Conservation (phyloP, 1,140 invertebrate species). For the Conus betulinus region DNA sequence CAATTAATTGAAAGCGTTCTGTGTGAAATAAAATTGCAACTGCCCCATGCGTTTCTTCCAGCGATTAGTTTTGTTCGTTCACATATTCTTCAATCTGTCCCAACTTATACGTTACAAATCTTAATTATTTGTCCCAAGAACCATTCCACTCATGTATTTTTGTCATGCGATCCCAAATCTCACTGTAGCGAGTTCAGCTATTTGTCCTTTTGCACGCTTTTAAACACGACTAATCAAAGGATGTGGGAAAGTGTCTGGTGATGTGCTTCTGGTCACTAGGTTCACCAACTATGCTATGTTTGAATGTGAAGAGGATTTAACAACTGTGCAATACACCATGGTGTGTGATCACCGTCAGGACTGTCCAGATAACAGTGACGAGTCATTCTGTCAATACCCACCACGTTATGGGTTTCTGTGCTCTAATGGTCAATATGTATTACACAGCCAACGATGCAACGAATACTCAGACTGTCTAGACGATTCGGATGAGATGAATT, state of each 20-base stretch:
- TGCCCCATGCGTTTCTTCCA: neutral
- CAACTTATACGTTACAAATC: neutral
- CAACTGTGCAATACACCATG: slow-evolving; percentile 1
- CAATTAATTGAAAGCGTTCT: neutral
- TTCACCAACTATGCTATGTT: neutral
- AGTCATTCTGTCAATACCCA: neutral
- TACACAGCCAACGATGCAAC: neutral
- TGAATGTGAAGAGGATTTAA: neutral
- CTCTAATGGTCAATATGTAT: neutral
- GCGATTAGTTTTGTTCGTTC: neutral
- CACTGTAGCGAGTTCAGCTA: neutral
- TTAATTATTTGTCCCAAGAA: neutral
- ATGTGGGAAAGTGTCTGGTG: neutral
- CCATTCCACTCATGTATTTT: neutral
- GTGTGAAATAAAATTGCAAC: neutral
- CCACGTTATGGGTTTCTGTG: neutral
- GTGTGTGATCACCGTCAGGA: slow-evolving; percentile 19
- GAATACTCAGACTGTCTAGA: neutral
- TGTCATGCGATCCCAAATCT: neutral
- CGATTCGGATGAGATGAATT: neutral
- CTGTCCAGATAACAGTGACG: neutral
- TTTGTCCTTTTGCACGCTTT: neutral
- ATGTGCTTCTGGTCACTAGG: too few relatives aligned
- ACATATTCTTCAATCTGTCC: neutral
- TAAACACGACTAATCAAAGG: neutral